Conservation (phyloP, 2,888 invertebrate genomes). For the Sacculina carcini region DNA sequence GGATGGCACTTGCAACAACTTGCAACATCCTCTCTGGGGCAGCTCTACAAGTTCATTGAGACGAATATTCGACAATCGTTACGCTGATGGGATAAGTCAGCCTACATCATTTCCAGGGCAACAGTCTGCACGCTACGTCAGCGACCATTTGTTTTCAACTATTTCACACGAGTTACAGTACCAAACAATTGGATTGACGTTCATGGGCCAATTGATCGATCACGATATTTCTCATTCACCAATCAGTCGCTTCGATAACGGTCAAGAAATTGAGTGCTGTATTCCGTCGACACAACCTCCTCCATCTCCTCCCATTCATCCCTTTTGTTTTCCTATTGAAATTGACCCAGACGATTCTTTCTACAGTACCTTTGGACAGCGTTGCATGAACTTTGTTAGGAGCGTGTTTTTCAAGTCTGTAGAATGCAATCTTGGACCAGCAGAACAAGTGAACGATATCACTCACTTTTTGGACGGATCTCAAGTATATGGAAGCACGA, state of each 20-base stretch:
- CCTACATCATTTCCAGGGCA: background rate
- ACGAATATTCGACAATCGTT: background rate
- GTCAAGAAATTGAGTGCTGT: conserved; percentile 16
- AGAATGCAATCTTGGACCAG: background rate
- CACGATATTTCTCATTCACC: no score
- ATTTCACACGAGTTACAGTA: no score
- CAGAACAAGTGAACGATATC: background rate
- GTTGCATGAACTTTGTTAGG: conserved; percentile 10
- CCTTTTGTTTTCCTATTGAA: conserved; percentile 16
- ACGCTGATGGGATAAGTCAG: background rate
- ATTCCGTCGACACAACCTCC: conserved; percentile 10
- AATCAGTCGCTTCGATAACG: no score
- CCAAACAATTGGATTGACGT: no score
- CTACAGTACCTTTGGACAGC: conserved; percentile 13
- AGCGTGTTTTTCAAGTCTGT: background rate
- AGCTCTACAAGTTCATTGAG: background rate
- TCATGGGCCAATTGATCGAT: no score
- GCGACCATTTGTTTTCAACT: background rate
- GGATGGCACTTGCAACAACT: background rate
- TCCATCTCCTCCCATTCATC: conserved; percentile 12
- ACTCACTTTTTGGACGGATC: background rate
- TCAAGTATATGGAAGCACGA: background rate
- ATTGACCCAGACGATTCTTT: conserved; percentile 15
- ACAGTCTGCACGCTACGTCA: background rate
- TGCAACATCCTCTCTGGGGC: background rate